Evolutionary conservation across 2,113 vertebrate genomes (phyloP).

Genomic region (Bambusicola thoracicus): DNA sequence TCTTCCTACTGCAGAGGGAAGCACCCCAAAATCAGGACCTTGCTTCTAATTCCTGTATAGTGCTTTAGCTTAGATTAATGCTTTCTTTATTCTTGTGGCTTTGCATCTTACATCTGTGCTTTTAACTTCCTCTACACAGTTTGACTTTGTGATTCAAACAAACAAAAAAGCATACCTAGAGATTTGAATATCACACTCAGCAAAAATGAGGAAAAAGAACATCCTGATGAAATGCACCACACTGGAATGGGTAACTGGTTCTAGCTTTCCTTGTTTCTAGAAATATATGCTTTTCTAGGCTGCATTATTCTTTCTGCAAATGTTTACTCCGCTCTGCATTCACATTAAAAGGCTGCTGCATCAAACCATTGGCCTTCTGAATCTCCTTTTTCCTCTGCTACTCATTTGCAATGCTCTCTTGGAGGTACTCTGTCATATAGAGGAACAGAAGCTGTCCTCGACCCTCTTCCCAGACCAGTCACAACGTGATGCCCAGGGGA

Average conservation of each 20-base stretch:
- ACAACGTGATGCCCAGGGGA: not conserved
- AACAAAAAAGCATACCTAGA: not conserved
- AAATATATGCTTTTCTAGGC: not conserved
- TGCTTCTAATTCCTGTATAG: not conserved
- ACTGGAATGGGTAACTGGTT: not conserved
- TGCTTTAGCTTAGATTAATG: constrained; percentile 39
- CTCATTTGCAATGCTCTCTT: not conserved
- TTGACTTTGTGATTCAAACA: not conserved
- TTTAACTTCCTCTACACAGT: not conserved
- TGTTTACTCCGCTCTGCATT: constrained; percentile 48
- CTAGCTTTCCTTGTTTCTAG: constrained; percentile 25
- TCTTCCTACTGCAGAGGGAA: not conserved
- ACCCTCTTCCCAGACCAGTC: not conserved
- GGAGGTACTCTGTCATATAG: not conserved
- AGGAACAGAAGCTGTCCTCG: not conserved
- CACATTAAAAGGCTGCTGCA: constrained; percentile 64
- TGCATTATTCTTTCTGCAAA: constrained; percentile 30
- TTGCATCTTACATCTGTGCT: not conserved
- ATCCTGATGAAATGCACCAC: not conserved
- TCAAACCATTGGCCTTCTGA: constrained; percentile 32
- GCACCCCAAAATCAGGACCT: not conserved
- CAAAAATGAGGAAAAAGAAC: not conserved
- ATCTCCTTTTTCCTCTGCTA: constrained; percentile 51
- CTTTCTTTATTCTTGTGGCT: constrained; percentile 34
- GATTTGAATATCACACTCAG: not conserved